Conservation (phyloP, 2,888 invertebrate genomes). For the Cephus sareptanus region DNA sequence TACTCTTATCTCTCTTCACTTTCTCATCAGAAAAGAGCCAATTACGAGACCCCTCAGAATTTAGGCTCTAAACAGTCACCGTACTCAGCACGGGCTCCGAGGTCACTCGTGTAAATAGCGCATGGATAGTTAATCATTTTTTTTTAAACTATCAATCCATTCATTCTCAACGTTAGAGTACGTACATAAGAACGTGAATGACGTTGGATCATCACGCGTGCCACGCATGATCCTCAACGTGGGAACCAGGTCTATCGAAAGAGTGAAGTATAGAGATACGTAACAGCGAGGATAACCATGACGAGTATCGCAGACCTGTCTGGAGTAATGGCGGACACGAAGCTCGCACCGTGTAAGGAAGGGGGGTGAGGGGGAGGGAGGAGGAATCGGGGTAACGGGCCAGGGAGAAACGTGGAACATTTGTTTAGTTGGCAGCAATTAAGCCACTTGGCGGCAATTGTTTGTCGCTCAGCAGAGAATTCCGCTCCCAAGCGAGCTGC, state of each 20-base stretch:
- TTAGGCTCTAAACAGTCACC: not conserved
- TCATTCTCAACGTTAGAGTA: not conserved
- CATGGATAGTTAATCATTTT: not conserved
- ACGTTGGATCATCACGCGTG: not conserved
- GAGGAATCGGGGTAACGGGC: not conserved
- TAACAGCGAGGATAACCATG: not conserved
- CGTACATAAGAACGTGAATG: not conserved
- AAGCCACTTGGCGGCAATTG: slow-evolving; percentile 67
- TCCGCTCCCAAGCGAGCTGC: slow-evolving; percentile 57
- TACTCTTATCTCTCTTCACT: not conserved
- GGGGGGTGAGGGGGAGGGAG: not conserved
- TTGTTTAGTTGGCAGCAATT: slow-evolving; percentile 67
- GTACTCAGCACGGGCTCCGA: not conserved
- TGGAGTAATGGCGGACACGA: not conserved
- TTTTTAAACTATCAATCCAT: not conserved
- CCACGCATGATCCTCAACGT: not conserved
- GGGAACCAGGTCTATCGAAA: not conserved
- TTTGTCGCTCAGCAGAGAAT: slow-evolving; percentile 66
- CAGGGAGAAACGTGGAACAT: slow-evolving; percentile 53
- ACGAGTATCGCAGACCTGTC: not conserved
- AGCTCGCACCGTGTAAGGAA: not conserved
- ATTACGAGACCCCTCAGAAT: not conserved
- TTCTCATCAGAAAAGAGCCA: not conserved
- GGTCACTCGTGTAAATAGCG: not conserved
- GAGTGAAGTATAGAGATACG: not conserved